Conservation (phyloP, 2,888 invertebrate genomes). For the Acrobeloides nanus region DNA sequence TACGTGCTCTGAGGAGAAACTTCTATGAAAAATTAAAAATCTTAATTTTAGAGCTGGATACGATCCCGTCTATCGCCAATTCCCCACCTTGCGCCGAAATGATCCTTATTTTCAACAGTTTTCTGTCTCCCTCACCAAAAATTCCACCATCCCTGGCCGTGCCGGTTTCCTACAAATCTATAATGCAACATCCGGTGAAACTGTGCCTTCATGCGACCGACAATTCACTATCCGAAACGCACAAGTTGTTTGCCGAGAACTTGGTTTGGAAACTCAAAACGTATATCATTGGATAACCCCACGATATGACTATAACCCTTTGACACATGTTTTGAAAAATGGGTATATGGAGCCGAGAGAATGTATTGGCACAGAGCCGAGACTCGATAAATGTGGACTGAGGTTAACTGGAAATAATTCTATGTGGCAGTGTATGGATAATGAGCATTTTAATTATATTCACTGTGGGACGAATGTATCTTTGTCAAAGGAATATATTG, state of each 20-base stretch:
- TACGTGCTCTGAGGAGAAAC: too few relatives aligned
- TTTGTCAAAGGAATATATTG: slow-evolving; percentile 61
- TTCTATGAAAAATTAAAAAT: too few relatives aligned
- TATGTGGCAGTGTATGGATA: slow-evolving; percentile 69
- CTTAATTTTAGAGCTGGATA: slow-evolving; percentile 18
- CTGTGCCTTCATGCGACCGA: slow-evolving; percentile 91
- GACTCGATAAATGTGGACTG: slow-evolving; percentile 43
- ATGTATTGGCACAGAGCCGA: slow-evolving; percentile 64
- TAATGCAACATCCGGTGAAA: slow-evolving; percentile 86
- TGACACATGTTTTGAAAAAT: slow-evolving; percentile 73
- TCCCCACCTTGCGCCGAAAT: slow-evolving; percentile 46
- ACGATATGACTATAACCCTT: slow-evolving; percentile 74
- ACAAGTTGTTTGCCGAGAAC: slow-evolving; percentile 74
- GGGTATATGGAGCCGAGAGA: slow-evolving; percentile 87
- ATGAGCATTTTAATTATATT: slow-evolving; percentile 78
- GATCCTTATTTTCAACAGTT: slow-evolving; percentile 51
- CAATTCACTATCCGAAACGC: slow-evolving; percentile 92
- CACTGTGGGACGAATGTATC: slow-evolving; percentile 68
- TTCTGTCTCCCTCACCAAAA: slow-evolving; percentile 26
- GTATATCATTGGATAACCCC: slow-evolving; percentile 78
- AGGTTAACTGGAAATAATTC: slow-evolving; percentile 38
- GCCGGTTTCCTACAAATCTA: slow-evolving; percentile 63
- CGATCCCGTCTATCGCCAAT: slow-evolving; percentile 42
- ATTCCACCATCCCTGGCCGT: slow-evolving; percentile 30
- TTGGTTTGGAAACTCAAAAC: slow-evolving; percentile 80